Evolutionary conservation across 1,140 invertebrate species (phyloP).

Genomic region (Lasioglossum albipes): DNA sequence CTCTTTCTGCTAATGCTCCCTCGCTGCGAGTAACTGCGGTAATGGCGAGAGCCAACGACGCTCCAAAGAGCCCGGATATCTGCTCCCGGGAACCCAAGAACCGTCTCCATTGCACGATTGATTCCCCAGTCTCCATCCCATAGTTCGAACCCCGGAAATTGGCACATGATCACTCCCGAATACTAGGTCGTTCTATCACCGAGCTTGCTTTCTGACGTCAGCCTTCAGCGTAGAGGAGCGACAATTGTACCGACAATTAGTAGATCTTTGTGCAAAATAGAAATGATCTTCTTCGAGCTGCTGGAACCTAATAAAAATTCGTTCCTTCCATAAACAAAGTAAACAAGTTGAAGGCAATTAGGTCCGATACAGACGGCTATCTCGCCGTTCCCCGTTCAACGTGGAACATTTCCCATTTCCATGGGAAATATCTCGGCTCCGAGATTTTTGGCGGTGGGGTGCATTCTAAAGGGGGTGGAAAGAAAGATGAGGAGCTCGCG

Average conservation of each 20-base stretch:
- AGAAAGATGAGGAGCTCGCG: conserved; percentile 16
- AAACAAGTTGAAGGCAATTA: too few relatives aligned
- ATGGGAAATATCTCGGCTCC: not conserved
- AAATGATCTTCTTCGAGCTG: too few relatives aligned
- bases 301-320: too few relatives aligned
- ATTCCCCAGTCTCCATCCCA: not conserved
- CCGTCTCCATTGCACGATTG: not conserved
- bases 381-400: not conserved
- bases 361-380: not conserved
- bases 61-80: not conserved
- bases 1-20: conserved; percentile 21
- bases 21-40: conserved; percentile 22
- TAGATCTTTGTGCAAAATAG: too few relatives aligned
- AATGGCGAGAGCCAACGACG: conserved; percentile 9
- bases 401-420: not conserved
- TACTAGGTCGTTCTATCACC: too few relatives aligned
- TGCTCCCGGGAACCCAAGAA: not conserved
- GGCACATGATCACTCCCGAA: too few relatives aligned
- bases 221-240: too few relatives aligned
- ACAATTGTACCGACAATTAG: too few relatives aligned
- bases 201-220: too few relatives aligned
- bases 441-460: not conserved
- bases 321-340: too few relatives aligned
- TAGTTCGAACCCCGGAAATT: too few relatives aligned
- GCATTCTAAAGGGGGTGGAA: not conserved